Percentiles rank a stretch among this genome's conserved stretches.
Conservation (phyloP, 2,888 invertebrate genomes). For the Octonoba sinensis region DNA sequence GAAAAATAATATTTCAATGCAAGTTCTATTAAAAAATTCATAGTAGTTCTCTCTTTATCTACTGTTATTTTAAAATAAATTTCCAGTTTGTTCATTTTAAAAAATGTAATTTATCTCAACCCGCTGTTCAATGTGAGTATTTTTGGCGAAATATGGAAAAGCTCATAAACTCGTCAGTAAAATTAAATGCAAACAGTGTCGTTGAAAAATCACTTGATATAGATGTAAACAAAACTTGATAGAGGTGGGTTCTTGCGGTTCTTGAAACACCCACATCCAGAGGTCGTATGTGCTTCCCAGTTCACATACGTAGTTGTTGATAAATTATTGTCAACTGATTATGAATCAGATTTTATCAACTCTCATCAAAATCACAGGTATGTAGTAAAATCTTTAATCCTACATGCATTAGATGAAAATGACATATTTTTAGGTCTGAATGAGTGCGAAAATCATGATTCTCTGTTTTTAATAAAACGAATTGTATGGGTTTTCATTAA, state of each 20-base stretch:
- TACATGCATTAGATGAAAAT: conserved; percentile 6
- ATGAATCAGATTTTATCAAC: conserved; percentile 1
- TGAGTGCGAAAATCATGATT: conserved; percentile 18
- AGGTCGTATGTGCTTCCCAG: conserved; percentile 1
- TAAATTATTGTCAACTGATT: conserved; percentile 5
- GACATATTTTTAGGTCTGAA: conserved; percentile 11
- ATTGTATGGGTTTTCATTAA: conserved; percentile 20
- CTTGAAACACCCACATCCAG: conserved; percentile 18
- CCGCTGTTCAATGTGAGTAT: too few relatives aligned
- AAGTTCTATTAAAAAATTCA: too few relatives aligned
- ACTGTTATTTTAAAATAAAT: too few relatives aligned
- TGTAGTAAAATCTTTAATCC: conserved; percentile 1
- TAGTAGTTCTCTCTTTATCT: too few relatives aligned
- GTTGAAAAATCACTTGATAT: not conserved
- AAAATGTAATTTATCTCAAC: too few relatives aligned
- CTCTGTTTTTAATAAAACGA: not conserved
- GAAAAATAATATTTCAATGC: too few relatives aligned
- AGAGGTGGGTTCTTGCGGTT: too few relatives aligned
- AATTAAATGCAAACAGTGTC: too few relatives aligned
- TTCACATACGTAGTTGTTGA: conserved; percentile 6
- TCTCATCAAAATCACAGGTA: conserved; percentile 5
- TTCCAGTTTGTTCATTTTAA: too few relatives aligned
- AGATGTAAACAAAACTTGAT: not conserved
- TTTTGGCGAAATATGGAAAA: too few relatives aligned
- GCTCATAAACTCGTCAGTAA: not conserved